Percentiles rank a stretch among this genome's conserved stretches.
phyloP scores from a whole-genome alignment of 1,140 invertebrate species.

The Apis dorsata region DNA sequence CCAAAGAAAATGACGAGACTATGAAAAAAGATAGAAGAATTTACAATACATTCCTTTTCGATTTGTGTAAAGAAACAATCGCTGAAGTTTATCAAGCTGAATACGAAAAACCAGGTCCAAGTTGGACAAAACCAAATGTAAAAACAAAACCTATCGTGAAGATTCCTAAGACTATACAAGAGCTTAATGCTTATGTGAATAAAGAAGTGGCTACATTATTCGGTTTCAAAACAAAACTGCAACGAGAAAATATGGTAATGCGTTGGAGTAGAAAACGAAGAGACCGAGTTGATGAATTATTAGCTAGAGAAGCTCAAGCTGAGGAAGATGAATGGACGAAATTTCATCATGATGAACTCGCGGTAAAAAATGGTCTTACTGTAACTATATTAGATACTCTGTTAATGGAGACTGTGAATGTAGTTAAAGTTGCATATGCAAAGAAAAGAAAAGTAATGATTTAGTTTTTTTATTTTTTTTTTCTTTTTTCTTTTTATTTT shows the following conservation, averaged over 20 bases:
- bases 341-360: slow-evolving; percentile 85
- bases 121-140: slow-evolving; percentile 81
- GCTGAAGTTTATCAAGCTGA: slow-evolving; percentile 78
- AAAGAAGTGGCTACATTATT: slow-evolving; percentile 82
- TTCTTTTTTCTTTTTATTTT: background rate
- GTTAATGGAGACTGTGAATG: slow-evolving; percentile 82
- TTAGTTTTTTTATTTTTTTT: slow-evolving; percentile 76
- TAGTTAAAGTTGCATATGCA: slow-evolving; percentile 74
- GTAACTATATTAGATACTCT: slow-evolving; percentile 84
- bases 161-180: slow-evolving; percentile 75
- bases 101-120: slow-evolving; percentile 77
- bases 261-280: slow-evolving; percentile 86
- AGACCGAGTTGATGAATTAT: slow-evolving; percentile 86
- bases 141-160: slow-evolving; percentile 74
- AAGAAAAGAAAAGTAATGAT: slow-evolving; percentile 73
- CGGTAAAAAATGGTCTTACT: slow-evolving; percentile 85
- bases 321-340: slow-evolving; percentile 88
- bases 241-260: slow-evolving; percentile 83
- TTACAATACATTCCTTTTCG: slow-evolving; percentile 83
- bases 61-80: slow-evolving; percentile 84
- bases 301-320: slow-evolving; percentile 85
- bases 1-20: slow-evolving; percentile 75
- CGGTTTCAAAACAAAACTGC: slow-evolving; percentile 80
- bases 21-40: slow-evolving; percentile 72
- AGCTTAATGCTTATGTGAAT: slow-evolving; percentile 80